These are phyloP conservation scores for mouse (Mus musculus) DNA, from an alignment of 2,113 vertebrate species.

Conservation along the genomic window DNA sequence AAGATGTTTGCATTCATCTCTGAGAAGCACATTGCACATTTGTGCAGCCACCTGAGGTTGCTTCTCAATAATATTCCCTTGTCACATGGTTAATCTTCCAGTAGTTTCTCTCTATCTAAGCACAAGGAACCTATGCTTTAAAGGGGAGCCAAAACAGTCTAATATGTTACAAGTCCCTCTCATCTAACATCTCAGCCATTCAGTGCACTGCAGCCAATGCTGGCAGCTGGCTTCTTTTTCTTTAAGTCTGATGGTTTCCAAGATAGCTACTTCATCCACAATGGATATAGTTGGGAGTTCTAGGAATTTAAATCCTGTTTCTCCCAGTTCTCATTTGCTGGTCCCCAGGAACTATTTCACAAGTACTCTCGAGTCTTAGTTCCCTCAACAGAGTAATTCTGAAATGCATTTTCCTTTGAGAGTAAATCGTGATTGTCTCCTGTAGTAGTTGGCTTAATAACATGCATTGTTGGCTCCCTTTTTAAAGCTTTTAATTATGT, in stretches of 20 bases:
- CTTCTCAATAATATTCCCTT: not conserved
- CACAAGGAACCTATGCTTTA: not conserved
- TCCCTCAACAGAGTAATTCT: not conserved
- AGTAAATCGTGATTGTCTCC: not conserved
- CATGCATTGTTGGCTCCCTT: not conserved
- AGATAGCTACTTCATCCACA: not conserved
- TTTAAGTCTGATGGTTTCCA: not conserved
- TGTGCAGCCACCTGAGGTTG: not conserved
- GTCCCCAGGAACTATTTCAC: not conserved
- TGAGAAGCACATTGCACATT: not conserved
- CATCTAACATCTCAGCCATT: not conserved
- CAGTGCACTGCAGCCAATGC: not conserved
- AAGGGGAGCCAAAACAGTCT: not conserved
- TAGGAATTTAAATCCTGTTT: fast-evolving
- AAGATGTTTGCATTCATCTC: not conserved
- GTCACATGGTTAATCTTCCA: not conserved
- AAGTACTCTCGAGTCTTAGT: not conserved
- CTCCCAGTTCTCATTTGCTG: not conserved
- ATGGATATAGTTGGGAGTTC: not conserved
- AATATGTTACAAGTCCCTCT: not conserved
- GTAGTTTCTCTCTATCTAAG: not conserved
- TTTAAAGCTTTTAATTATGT: not conserved
- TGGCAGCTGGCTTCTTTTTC: not conserved
- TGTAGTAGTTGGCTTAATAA: not conserved
- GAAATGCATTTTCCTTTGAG: not conserved